phyloP scores from a whole-genome alignment of 2,888 invertebrate genomes.

The Cheilosia variabilis region DNA sequence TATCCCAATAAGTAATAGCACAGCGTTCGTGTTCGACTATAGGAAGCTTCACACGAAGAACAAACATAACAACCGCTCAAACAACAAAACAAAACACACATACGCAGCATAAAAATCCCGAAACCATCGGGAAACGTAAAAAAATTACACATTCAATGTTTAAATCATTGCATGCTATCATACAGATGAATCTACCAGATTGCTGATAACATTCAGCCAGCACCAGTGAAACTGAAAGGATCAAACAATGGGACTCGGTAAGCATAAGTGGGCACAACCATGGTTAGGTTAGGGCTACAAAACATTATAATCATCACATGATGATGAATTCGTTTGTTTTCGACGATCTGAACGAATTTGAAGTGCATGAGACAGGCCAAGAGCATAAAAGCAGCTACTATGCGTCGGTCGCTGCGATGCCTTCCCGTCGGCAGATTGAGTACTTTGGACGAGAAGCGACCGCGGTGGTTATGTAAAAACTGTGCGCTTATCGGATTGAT shows the following conservation, averaged over 20 bases:
- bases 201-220: constrained; percentile 74
- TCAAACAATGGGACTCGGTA: constrained; percentile 76
- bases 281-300: constrained; percentile 70
- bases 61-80: constrained; percentile 77
- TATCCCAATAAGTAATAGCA: constrained; percentile 65
- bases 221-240: constrained; percentile 75
- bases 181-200: constrained; percentile 72
- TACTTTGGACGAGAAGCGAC: constrained; percentile 18
- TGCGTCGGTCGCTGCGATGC: constrained; percentile 26
- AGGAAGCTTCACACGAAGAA: constrained; percentile 75
- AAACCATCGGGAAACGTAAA: constrained; percentile 65
- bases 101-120: constrained; percentile 46
- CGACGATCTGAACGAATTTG: constrained; percentile 63
- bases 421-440: constrained; percentile 20
- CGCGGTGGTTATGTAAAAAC: constrained; percentile 50
- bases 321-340: constrained; percentile 75
- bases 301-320: constrained; percentile 75
- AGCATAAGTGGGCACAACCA: constrained; percentile 74
- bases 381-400: constrained; percentile 60
- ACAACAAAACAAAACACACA: constrained; percentile 68
- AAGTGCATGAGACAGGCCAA: constrained; percentile 74
- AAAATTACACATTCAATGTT: constrained; percentile 74
- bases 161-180: constrained; percentile 74
- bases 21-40: constrained; percentile 18
- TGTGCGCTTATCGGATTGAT: constrained; percentile 45